Base-by-base conservation (phyloP, 1,140 invertebrate genomes). In the Bombus difficillimus region DNA sequence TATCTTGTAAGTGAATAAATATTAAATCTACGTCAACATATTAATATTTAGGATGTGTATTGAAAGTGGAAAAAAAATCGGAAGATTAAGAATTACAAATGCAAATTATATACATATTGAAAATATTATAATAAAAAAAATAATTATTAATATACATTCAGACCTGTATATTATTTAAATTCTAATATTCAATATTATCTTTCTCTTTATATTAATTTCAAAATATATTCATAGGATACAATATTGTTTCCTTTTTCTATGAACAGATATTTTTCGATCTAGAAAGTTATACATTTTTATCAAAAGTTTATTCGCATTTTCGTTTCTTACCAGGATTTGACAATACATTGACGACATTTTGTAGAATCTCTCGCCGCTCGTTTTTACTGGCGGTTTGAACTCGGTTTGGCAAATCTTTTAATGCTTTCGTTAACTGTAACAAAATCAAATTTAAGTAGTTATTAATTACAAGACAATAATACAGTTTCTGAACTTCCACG, bases 371-470 rank as follows among this genome's bases (percentile, higher is more conserved):
- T 88, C 96, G 96, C 90, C 98, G 96, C 89, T 97, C 97, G 89
- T 97, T 97, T 85, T 97, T 96, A 93, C 97, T 97, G 69, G 97
- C 96, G 89, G 97, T 97, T 93, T 98, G 97, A 86, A 98, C 96
- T 94, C 97, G 97, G 93, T 97, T 96, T 41, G 97, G 97, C 94
- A 98, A 96, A 96, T 98, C 97, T 92, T 97, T 98, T 87, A 98
- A 95, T 90, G 96, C 97, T 94, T 96, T 97, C 79, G 97, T 93
- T 88, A 97, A 94, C 97, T 98, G 94, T 32, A 96, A 96, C 90
- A 91, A 93, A 93, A 95, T 82, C 80, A 64, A 89, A 75, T 0
- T 37, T 72, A 87, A 88, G 47, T 76, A 88, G 87, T 85, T 25
- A 37, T 68, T 84, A 77, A 66, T 81, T 32, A 71, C 37, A 68